These are phyloP conservation scores for Channa striata DNA, from an alignment of 2,797 vertebrate genomes.

Conservation along the genomic window DNA sequence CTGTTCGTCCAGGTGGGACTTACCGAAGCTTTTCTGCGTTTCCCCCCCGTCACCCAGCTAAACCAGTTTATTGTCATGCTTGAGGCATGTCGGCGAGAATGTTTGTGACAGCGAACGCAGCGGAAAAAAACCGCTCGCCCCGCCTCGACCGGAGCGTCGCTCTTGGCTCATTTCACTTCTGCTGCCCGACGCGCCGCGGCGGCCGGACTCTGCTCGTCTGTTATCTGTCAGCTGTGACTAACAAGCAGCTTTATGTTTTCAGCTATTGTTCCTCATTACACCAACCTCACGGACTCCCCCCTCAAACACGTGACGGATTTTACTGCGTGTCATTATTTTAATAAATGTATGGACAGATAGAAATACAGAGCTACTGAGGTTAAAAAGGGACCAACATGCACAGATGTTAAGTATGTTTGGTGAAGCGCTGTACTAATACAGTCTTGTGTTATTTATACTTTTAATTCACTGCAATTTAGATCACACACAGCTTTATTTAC, in stretches of 20 bases:
- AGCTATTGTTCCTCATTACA: neutral
- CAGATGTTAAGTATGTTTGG: too few relatives aligned
- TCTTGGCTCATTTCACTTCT: slow-evolving; percentile 7
- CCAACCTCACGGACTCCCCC: too few relatives aligned
- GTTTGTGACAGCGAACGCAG: slow-evolving; percentile 1
- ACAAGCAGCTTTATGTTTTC: too few relatives aligned
- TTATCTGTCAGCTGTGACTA: slow-evolving; percentile 3
- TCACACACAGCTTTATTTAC: too few relatives aligned
- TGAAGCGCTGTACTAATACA: too few relatives aligned
- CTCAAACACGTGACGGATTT: too few relatives aligned
- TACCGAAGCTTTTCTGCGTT: slow-evolving; percentile 15
- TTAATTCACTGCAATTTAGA: too few relatives aligned
- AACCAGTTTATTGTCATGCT: slow-evolving; percentile 80
- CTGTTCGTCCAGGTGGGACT: slow-evolving; percentile 42
- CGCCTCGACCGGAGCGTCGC: slow-evolving; percentile 57
- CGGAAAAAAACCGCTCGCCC: slow-evolving; percentile 40
- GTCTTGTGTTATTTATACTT: too few relatives aligned
- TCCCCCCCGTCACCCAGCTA: slow-evolving; percentile 41
- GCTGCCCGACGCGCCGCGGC: neutral
- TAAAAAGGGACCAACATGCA: neutral
- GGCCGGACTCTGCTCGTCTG: slow-evolving; percentile 32
- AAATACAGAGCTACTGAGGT: neutral
- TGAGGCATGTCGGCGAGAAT: slow-evolving; percentile 65
- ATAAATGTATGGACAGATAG: neutral
- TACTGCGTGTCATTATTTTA: neutral